Evolutionary conservation across 2,113 vertebrate genomes (phyloP).

Genomic region (Girardinichthys multiradiatus): DNA sequence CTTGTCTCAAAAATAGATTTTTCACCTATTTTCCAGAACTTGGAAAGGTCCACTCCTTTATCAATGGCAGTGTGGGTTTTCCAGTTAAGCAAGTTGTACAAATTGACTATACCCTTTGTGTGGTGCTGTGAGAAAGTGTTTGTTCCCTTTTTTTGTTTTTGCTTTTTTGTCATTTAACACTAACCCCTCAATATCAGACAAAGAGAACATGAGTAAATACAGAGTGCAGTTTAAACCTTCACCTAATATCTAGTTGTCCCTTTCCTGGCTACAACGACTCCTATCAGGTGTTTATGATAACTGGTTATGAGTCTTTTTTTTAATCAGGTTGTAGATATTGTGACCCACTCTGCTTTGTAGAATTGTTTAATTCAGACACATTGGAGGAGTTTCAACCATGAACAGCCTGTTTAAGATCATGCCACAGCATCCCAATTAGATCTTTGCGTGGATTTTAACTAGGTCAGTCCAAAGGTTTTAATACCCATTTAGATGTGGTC

Average conservation of each 20-base stretch:
- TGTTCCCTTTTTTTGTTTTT: neutral
- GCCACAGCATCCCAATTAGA: no score
- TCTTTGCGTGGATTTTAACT: neutral
- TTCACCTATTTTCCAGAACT: neutral
- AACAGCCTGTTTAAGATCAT: no score
- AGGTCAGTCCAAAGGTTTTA: neutral
- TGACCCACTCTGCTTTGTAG: no score
- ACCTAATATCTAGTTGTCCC: neutral
- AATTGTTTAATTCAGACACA: neutral
- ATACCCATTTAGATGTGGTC: no score
- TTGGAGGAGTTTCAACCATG: neutral
- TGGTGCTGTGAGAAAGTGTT: neutral
- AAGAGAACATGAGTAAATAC: neutral
- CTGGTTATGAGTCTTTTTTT: no score
- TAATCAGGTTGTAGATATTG: no score
- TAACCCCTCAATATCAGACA: neutral
- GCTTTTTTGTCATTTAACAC: neutral
- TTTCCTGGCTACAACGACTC: no score
- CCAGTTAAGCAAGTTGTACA: neutral
- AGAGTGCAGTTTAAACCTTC: neutral
- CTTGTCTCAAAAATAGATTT: slow-evolving; percentile 39
- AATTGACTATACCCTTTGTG: neutral
- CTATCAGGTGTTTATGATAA: no score
- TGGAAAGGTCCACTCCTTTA: neutral
- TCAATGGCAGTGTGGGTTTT: neutral